These are phyloP conservation scores for Alethe castanea DNA, from an alignment of 2,113 vertebrate genomes.

Conservation along the genomic window DNA sequence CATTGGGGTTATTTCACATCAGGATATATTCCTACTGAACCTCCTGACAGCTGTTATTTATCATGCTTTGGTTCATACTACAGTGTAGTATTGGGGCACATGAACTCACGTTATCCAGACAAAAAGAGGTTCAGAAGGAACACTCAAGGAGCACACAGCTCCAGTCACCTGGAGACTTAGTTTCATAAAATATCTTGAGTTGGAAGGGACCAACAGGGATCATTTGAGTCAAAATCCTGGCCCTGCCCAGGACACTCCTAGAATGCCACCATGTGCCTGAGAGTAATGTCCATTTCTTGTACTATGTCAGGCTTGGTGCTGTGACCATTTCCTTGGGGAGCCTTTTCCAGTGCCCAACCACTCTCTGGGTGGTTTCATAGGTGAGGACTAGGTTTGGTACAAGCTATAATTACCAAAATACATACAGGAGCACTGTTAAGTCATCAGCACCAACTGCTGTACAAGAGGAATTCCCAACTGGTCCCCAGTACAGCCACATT, in stretches of 20 bases:
- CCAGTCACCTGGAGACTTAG: neutral
- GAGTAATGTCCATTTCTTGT: neutral
- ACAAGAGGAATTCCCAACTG: accelerated
- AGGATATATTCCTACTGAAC: neutral
- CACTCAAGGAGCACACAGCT: neutral
- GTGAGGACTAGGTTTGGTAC: neutral
- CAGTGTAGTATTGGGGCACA: accelerated
- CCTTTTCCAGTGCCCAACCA: neutral
- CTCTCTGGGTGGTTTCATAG: neutral
- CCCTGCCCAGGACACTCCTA: neutral
- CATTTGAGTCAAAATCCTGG: neutral
- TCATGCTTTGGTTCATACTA: neutral
- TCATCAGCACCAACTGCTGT: neutral
- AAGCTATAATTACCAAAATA: neutral
- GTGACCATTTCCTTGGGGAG: neutral
- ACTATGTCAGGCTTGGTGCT: neutral
- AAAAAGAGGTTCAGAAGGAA: neutral
- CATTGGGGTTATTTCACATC: neutral
- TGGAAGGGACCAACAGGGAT: neutral
- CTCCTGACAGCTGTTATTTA: accelerated
- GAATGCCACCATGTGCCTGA: neutral
- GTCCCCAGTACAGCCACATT: accelerated
- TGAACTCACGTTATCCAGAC: neutral
- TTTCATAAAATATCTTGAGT: neutral
- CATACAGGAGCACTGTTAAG: neutral